Percentiles rank a stretch among this genome's conserved stretches.
phyloP scores from a whole-genome alignment of 2,797 vertebrate species.

The Leuciscus waleckii region DNA sequence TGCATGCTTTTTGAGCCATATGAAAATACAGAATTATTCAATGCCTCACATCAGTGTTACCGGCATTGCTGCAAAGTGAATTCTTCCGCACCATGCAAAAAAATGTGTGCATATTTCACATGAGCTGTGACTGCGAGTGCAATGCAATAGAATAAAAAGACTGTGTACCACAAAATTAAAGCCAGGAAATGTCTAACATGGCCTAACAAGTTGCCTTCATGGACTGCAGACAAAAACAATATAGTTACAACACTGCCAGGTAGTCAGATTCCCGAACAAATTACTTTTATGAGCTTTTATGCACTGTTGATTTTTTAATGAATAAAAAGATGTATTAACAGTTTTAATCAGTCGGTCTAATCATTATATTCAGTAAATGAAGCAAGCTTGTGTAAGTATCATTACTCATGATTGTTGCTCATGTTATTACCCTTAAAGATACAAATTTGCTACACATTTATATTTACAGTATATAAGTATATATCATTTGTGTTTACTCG shows the following conservation, averaged over 20 bases:
- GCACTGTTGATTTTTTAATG: neutral
- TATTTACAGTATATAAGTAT: neutral
- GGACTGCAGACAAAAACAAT: neutral
- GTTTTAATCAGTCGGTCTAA: neutral
- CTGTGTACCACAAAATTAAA: neutral
- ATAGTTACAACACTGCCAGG: neutral
- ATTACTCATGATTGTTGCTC: neutral
- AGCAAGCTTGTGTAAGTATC: neutral
- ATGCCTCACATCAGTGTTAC: neutral
- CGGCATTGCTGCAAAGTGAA: neutral
- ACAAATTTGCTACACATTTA: neutral
- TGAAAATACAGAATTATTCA: neutral
- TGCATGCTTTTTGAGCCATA: neutral
- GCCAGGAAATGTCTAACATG: neutral
- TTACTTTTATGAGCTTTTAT: too few species aligned
- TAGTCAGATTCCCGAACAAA: neutral
- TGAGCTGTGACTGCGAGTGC: neutral
- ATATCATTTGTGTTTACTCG: neutral
- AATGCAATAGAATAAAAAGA: neutral
- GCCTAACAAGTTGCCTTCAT: neutral
- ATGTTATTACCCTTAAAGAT: neutral
- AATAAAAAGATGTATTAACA: neutral
- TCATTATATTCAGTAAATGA: neutral
- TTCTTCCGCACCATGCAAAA: slow-evolving; percentile 7
- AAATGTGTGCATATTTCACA: neutral